phyloP scores from a whole-genome alignment of 2,113 vertebrate genomes.

The Hucho hucho region DNA sequence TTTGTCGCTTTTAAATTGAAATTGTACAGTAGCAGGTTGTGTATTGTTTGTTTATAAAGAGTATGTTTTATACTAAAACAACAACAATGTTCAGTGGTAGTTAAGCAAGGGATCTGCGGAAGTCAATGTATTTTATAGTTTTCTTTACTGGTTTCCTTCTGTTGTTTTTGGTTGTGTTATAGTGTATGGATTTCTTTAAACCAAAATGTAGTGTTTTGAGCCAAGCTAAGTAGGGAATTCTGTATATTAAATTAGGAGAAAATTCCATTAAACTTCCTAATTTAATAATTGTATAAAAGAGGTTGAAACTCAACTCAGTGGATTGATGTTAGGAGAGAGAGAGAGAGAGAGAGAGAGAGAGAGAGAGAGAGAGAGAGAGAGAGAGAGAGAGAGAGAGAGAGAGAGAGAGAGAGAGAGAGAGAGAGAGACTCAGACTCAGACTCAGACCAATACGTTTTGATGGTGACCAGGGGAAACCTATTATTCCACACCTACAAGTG shows the following conservation, averaged over 20 bases:
- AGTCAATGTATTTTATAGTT: constrained; percentile 68
- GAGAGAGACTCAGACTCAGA: constrained; percentile 28
- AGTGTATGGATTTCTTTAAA: constrained; percentile 59
- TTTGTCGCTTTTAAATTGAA: constrained; percentile 67
- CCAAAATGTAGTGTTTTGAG: constrained; percentile 30
- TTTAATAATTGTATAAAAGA: constrained; percentile 47
- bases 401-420: too few relatives aligned
- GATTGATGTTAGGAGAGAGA: constrained; percentile 7
- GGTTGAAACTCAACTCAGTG: constrained; percentile 31
- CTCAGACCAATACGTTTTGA: constrained; percentile 41
- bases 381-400: too few relatives aligned
- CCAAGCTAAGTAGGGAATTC: constrained; percentile 47
- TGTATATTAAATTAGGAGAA: constrained; percentile 63
- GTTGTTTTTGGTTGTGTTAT: constrained; percentile 42
- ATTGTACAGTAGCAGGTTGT: constrained; percentile 83
- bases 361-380: too few relatives aligned
- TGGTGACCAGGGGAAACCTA: constrained; percentile 32
- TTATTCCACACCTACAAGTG: constrained; percentile 5
- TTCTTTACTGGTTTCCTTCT: constrained; percentile 57
- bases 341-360: constrained; percentile 24
- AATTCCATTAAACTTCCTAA: constrained; percentile 45
- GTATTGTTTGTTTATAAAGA: constrained; percentile 86
- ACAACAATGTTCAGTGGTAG: constrained; percentile 73
- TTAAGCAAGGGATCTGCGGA: constrained; percentile 74
- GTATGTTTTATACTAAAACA: constrained; percentile 84